Evolutionary conservation across 2,888 invertebrate species (phyloP).

Genomic region (Drosophila hamatofila): DNA sequence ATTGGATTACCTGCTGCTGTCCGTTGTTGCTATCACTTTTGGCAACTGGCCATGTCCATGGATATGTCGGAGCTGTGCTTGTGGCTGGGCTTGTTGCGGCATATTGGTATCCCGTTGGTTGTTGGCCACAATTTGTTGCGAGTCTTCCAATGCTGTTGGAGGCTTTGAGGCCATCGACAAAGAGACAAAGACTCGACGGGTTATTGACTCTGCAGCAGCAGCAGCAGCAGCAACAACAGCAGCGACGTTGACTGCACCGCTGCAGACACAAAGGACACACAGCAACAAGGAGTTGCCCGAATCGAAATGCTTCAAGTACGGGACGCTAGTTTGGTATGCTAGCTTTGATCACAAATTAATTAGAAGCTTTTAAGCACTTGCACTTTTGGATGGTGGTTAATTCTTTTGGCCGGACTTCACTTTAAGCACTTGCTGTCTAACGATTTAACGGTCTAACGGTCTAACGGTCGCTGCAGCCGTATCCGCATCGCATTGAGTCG

Average conservation of each 20-base stretch:
- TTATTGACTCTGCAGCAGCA: constrained; percentile 45
- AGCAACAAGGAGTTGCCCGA: constrained; percentile 16
- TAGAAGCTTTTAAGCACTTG: constrained; percentile 8
- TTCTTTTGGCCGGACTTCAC: background rate
- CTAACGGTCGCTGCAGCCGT: constrained; percentile 32
- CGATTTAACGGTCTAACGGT: no score
- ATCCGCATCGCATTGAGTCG: constrained; percentile 68
- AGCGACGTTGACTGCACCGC: constrained; percentile 12
- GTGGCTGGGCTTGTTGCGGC: constrained; percentile 57
- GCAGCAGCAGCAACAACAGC: background rate
- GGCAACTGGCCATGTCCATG: constrained; percentile 61
- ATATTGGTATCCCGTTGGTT: constrained; percentile 36
- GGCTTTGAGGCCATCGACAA: constrained; percentile 13
- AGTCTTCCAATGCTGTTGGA: constrained; percentile 20
- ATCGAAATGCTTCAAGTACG: background rate
- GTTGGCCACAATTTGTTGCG: constrained; percentile 7
- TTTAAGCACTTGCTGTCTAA: constrained; percentile 24
- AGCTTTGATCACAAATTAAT: constrained; percentile 11
- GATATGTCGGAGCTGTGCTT: constrained; percentile 63
- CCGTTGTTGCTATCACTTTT: constrained; percentile 56
- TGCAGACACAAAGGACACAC: constrained; percentile 56
- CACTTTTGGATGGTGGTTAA: background rate
- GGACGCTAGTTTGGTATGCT: background rate
- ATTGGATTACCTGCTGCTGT: constrained; percentile 67
- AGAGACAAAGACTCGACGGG: constrained; percentile 49